Base-by-base conservation (phyloP, 1,140 invertebrate genomes). In the Pseudobourletiella spinata region DNA sequence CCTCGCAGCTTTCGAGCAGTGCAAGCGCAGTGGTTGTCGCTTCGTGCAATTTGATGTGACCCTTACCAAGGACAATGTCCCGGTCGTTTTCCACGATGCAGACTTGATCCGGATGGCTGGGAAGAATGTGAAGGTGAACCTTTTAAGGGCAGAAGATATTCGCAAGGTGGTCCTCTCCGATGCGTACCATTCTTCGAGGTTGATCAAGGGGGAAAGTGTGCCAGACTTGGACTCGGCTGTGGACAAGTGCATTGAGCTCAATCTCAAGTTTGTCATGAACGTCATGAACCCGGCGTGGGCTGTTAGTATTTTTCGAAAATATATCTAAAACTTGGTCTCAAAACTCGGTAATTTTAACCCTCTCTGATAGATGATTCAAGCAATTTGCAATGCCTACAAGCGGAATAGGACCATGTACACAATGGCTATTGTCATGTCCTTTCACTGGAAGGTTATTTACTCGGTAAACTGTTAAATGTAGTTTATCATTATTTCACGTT, bases 41-140 rank as follows among this genome's bases (percentile, higher is more conserved):
- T 81, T 81, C 25, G 78, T 90, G 16, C 87, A 91, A 73, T 79
- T 90, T 72, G 88, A 90, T 76, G 75, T 91, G 15, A 73, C 79
- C 16, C 77, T 87, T 14, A 87, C 86, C 0, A 79, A 78, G 65
- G 88, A 90, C 75, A 82, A 82, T 52, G 76, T 86, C 59, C 80
- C 87, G 43, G 79, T 91, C 58, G 67, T 89, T 8, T 82, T 89
- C 50, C 88, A 91, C 73, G 88, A 91, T 73, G 71, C 79, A 55
- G 83, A 80, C 2, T 72, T 88, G 43, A 82, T 87, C 67, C 73
- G 88, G 71, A 78, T 87, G 54, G 82, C 83, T 16, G 79, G 82
- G 65, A 74, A 75, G 59, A 73, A 70, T 51, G 78, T 82, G 32
- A 70, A 76, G 28, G 73, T 90, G 2, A 74, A 72, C 22, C 74